Base-by-base conservation (phyloP, 2,888 invertebrate genomes). In the Eledona agricola region DNA sequence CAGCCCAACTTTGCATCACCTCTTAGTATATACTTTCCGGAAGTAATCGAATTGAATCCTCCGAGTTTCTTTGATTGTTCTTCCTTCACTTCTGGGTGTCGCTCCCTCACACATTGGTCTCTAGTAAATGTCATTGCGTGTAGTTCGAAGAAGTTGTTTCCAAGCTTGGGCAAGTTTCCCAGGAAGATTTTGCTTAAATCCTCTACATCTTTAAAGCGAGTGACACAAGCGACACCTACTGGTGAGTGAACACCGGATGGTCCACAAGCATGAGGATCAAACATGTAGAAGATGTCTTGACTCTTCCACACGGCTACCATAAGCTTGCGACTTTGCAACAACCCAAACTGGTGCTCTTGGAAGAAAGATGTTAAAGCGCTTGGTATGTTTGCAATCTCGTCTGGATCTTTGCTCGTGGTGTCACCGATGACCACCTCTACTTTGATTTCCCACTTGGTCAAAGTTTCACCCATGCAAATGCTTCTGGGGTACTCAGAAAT, bases 1-100 rank as follows among this genome's bases (percentile, higher is more conserved):
- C 77, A 71, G 49, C 84, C 80, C 0, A 76, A 74, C 0, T 79
- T 80, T 4, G 79, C 65, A 0, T 75, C 73, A 0, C 83, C 83
- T 1, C 81, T 65, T 4, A 83, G 71, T 19, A 83, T 79, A 12
- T 77, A 77, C 40, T 80, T 63, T 37, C 66, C 66, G 25, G 62
- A 60, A 1, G 60, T 23, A 1, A 69, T 57, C 5, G 54, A 19
- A n/a, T 51, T 54, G 35, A 69, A 66, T 3, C 67, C 67, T 10
- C 64, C 64, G 3, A 64, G 51, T 6, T 56, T 60, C 2, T 26
- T 28, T 4, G 58, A 52, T 17, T 55, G 26, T 12, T 50, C 55
- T 19, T 54, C 47, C 6, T 62, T 37, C 2, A 53, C 53, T 34
- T 60, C 65, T 0, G 72, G 65, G 38, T 68, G 65, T 2, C 66